Percentiles rank a stretch among this genome's conserved stretches.
These are phyloP conservation scores for Acanthis flammea DNA, from an alignment of 2,797 vertebrate genomes.

Conservation along the genomic window DNA sequence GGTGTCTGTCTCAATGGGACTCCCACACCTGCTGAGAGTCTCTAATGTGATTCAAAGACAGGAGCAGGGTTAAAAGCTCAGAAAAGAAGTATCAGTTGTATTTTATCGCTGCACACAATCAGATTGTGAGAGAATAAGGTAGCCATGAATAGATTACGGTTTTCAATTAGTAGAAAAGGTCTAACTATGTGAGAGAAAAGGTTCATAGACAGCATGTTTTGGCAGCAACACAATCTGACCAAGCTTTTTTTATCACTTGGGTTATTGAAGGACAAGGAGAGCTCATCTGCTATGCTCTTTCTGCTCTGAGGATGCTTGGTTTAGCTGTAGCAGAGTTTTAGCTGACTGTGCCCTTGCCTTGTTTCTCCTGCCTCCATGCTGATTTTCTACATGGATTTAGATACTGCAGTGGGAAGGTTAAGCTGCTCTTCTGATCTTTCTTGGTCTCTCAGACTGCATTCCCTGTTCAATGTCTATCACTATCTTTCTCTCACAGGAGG, in stretches of 20 bases:
- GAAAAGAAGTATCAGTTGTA: not conserved
- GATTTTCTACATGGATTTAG: not conserved
- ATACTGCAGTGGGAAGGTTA: not conserved
- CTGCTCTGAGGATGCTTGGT: not conserved
- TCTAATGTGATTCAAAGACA: constrained; percentile 1
- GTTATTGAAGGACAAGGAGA: not conserved
- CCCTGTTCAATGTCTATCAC: not conserved
- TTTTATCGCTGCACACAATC: not conserved
- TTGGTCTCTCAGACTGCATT: not conserved
- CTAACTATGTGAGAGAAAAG: not conserved
- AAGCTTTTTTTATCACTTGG: not conserved
- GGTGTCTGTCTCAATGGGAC: not conserved
- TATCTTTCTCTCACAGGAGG: not conserved
- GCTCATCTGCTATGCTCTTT: not conserved
- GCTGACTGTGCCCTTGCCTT: not conserved
- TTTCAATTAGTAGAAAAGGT: not conserved
- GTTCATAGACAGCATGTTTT: not conserved
- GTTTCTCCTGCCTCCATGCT: not conserved
- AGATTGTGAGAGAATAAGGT: not conserved
- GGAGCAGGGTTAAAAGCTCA: not conserved
- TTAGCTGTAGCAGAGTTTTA: not conserved
- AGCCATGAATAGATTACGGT: not conserved
- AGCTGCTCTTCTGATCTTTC: not conserved
- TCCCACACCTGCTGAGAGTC: constrained; percentile 12
- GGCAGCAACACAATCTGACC: not conserved